Base-by-base conservation (phyloP, 2,888 invertebrate species). In the Ophioninae sp. region DNA sequence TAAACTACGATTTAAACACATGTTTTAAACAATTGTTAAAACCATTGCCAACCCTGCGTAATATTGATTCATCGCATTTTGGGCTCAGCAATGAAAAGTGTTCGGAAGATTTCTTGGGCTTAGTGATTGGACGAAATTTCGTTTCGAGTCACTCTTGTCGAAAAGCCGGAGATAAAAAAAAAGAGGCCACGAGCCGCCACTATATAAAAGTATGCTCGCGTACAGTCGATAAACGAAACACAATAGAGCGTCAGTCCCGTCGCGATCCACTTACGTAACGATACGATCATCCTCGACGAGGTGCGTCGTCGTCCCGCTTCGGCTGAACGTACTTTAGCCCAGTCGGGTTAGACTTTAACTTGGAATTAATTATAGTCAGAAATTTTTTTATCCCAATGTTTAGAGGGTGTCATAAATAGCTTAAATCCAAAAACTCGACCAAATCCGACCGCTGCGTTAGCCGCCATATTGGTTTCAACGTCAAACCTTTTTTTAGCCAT, bases 191-290 rank as follows among this genome's bases (percentile, higher is more conserved):
- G 56, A 59, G 67, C n/a, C 58, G 58, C 74, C 73, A 72, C 68
- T 76, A 83, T 83, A 78, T 51, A 51, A 13, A 51, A 51, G 17
- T 78, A 68, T 44, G 68, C 65, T 75, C 37, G 58, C 72, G 79
- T 37, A 39, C 69, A 22, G 79, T 41, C 68, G 72, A 63, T 79
- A 79, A 84, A 64, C 79, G 75, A 76, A 51, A 39, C 37, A 79
- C 81, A 84, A 81, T 81, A 81, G 79, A 76, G 71, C 71, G 30
- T 20, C 59, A 69, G 30, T 58, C 44, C 75, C 76, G 56, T 8
- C n/a, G 81, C 59, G 78, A 44, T 68, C 58, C 56, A 68, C 67
- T 84, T 84, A 73, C 84, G 81, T 79, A 84, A 81, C 79, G 44
- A 61, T 59, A 51, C 58, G 44, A 73, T 78, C 77, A 67, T 44